Evolutionary conservation across 2,113 vertebrate species (phyloP).

Genomic region (Eidolon helvum): DNA sequence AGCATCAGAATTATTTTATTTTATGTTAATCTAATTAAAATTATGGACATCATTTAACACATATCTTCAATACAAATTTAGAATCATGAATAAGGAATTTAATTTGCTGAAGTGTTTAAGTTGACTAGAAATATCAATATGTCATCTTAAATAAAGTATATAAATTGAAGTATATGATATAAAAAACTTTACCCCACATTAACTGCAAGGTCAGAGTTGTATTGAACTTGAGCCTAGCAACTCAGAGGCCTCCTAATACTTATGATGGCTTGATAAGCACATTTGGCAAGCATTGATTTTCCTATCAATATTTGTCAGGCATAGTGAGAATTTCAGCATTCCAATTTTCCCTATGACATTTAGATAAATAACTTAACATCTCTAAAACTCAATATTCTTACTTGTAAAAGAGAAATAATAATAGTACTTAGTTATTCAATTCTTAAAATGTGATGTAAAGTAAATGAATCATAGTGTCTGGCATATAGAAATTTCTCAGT

Average conservation of each 20-base stretch:
- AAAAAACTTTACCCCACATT: background rate
- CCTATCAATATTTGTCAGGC: background rate
- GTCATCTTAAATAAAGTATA: background rate
- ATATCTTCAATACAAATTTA: background rate
- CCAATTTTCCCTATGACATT: background rate
- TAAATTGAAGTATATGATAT: background rate
- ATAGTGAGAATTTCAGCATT: background rate
- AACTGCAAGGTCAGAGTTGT: background rate
- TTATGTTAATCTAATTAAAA: background rate
- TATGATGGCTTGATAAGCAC: background rate
- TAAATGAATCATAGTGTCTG: background rate
- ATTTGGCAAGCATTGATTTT: background rate
- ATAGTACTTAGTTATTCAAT: background rate
- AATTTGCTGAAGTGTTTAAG: background rate
- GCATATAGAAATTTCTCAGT: background rate
- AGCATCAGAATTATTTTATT: background rate
- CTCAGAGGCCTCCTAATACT: background rate
- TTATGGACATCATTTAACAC: background rate
- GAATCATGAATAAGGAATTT: background rate
- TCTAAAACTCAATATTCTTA: background rate
- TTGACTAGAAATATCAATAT: background rate
- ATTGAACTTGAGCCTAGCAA: background rate
- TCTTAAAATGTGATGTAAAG: background rate
- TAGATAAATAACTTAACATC: background rate
- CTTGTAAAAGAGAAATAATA: background rate